A percentile compares a stretch with the other conserved stretches of the same genome.
These are phyloP conservation scores for Teleiodes luculella DNA, from an alignment of 2,888 invertebrate genomes.

Conservation along the genomic window DNA sequence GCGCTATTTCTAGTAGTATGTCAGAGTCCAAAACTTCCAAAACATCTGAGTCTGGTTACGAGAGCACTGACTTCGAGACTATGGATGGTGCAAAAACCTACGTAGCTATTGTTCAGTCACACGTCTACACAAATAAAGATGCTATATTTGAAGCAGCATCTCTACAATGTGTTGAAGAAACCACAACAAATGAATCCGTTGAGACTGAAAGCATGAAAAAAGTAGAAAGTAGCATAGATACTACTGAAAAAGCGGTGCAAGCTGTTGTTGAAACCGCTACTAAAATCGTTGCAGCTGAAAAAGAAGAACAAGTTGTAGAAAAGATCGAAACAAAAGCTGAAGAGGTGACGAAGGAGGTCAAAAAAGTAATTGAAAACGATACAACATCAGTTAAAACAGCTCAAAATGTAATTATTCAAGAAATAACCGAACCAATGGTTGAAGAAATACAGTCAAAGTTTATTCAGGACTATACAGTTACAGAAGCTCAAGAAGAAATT, in stretches of 20 bases:
- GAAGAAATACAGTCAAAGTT: background rate
- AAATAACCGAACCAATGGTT: constrained; percentile 4
- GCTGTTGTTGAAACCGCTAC: background rate
- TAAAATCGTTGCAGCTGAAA: background rate
- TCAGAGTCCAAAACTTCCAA: constrained; percentile 32
- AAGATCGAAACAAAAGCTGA: background rate
- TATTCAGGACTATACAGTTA: background rate
- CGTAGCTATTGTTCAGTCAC: constrained; percentile 65
- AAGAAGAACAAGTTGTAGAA: background rate
- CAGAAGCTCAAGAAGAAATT: constrained; percentile 26
- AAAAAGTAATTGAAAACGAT: background rate
- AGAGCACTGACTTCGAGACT: constrained; percentile 29
- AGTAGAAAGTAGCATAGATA: constrained; percentile 19
- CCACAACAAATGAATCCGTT: constrained; percentile 29
- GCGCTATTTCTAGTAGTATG: constrained; percentile 22
- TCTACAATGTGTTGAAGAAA: constrained; percentile 40
- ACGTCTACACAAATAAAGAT: constrained; percentile 64
- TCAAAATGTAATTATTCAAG: background rate
- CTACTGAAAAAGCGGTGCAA: constrained; percentile 1
- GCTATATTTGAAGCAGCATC: constrained; percentile 54
- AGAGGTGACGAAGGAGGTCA: background rate
- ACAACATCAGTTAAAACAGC: background rate
- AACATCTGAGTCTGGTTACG: constrained; percentile 33
- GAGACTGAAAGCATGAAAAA: constrained; percentile 30
- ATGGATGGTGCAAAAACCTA: constrained; percentile 52